phyloP scores from a whole-genome alignment of 2,888 invertebrate species.

The Euzetes globulus region DNA sequence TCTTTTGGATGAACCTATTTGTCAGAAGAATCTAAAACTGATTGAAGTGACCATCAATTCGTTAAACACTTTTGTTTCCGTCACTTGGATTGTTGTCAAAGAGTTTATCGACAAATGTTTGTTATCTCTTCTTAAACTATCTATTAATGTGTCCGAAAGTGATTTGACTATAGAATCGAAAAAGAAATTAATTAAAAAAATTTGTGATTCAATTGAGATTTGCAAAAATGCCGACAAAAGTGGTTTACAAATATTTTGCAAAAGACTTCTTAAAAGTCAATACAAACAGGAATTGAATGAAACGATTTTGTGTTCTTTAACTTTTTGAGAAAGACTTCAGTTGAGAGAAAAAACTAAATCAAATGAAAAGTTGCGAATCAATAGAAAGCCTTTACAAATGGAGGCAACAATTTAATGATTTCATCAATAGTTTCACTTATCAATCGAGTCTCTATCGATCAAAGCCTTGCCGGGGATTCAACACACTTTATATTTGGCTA shows the following conservation, averaged over 20 bases:
- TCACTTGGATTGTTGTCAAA: neutral
- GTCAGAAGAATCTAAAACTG: neutral
- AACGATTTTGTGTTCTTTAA: neutral
- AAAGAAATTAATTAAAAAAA: neutral
- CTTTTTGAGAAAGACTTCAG: neutral
- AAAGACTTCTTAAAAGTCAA: neutral
- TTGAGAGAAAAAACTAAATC: no score
- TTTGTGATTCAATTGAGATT: neutral
- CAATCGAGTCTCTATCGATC: no score
- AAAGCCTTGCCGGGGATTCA: no score
- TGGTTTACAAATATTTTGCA: neutral
- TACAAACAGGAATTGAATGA: neutral
- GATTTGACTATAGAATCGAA: neutral
- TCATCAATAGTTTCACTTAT: no score
- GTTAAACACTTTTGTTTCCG: neutral
- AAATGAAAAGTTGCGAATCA: no score
- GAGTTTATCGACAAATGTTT: neutral
- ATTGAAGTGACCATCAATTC: conserved; percentile 9
- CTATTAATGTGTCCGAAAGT: neutral
- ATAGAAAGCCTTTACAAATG: no score
- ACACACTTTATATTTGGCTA: no score
- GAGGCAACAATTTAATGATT: no score
- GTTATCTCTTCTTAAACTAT: neutral
- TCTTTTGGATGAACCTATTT: neutral
- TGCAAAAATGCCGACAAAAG: neutral